Evolutionary conservation across 2,888 invertebrate species (phyloP), one percentile per base, ranked within the genome.

Genomic region (Cheilosia soror): DNA sequence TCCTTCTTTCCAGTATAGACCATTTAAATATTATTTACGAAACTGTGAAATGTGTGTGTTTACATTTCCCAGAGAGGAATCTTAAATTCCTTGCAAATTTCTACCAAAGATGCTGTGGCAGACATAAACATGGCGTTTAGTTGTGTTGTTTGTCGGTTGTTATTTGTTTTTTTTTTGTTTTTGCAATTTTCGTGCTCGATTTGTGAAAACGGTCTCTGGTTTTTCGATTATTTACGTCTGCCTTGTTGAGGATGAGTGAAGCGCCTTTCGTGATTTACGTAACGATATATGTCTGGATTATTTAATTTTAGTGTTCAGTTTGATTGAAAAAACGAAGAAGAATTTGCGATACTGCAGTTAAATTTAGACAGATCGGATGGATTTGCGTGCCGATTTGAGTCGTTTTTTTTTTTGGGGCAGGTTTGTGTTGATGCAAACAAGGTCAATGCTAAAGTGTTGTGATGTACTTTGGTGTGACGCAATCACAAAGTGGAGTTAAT

Each of bases 71-170:
- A 47, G 63, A 65, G 69, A 73, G 62, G 72, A 73, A 63, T 73
- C 68, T 44, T 42, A 42, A 65, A 58, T 63, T 80, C 42, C 15
- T 51, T 65, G 44, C 40, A 37, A 47, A 77, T 65, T 51, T 51
- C 11, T 60, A 63, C 63, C 25, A n/a, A 29, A 33, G 15, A 20
- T 71, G 42, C 31, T 49, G 51, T 79, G 72, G 53, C 68, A 73
- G 79, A 79, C 79, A 69, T 84, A 79, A 84, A 79, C 83, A 84
- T 65, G 83, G 73, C 73, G 69, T 73, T 73, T 69, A 53, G 65
- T 76, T 58, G 31, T 66, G 68, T 49, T 79, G 27, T 80, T 37
- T 51, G 60, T 77, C 31, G 60, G 69, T 68, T 69, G 15, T 20
- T 60, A 1, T 37, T 71, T 31, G 44, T 58, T 49, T 58, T 62